These are phyloP conservation scores for Lapara coniferarum DNA, from an alignment of 2,888 invertebrate species.

Conservation along the genomic window DNA sequence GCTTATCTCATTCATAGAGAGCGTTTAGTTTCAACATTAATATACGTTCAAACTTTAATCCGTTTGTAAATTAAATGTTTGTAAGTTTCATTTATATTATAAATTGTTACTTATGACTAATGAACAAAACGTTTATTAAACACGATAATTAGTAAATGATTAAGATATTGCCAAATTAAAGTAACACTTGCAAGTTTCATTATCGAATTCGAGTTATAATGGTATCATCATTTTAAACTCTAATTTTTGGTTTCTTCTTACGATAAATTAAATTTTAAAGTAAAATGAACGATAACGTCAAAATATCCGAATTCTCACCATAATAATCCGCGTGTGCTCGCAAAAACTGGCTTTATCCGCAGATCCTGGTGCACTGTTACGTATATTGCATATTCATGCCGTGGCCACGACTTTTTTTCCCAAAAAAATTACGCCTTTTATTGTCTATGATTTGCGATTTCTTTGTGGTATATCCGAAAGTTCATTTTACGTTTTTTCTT, in stretches of 20 bases:
- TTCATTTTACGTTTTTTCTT: conserved; percentile 22
- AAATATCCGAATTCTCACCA: neutral
- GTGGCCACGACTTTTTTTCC: conserved; percentile 36
- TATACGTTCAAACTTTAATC: no score
- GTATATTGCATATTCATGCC: conserved; percentile 60
- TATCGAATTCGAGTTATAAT: no score
- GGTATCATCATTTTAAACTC: no score
- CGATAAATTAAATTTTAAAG: neutral
- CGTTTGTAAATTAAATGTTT: no score
- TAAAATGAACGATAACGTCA: neutral
- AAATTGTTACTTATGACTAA: no score
- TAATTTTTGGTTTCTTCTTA: no score
- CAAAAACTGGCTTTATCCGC: conserved; percentile 37
- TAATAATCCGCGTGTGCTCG: conserved; percentile 14
- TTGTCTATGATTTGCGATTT: conserved; percentile 41
- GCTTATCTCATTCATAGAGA: neutral
- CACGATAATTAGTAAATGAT: no score
- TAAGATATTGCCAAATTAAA: no score
- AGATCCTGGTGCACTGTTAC: conserved; percentile 47
- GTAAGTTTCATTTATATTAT: no score
- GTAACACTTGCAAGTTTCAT: no score
- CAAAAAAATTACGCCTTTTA: conserved; percentile 30
- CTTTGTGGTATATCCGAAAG: conserved; percentile 34
- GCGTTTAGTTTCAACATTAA: neutral
- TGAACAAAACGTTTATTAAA: no score